Percentiles rank a stretch among this genome's conserved stretches.
phyloP scores from a whole-genome alignment of 2,888 invertebrate genomes.

The Blomia tropicalis region DNA sequence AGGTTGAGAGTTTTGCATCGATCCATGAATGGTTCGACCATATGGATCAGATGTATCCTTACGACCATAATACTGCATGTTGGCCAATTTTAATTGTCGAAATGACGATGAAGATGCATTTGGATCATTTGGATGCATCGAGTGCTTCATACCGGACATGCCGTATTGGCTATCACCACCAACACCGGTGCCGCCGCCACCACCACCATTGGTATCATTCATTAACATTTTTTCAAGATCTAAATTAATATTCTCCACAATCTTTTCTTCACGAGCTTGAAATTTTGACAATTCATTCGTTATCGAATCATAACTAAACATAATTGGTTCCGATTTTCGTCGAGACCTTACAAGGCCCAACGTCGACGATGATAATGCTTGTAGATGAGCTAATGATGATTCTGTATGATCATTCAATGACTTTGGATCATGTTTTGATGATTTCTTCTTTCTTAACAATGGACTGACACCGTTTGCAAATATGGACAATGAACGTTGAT shows the following conservation, averaged over 20 bases:
- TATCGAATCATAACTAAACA: slow-evolving; percentile 25
- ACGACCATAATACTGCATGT: not conserved
- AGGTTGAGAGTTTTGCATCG: not conserved
- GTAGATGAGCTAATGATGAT: not conserved
- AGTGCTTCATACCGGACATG: slow-evolving; percentile 22
- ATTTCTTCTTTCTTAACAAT: slow-evolving; percentile 25
- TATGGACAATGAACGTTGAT: slow-evolving; percentile 29
- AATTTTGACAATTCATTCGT: slow-evolving; percentile 34
- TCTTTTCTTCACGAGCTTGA: slow-evolving; percentile 61
- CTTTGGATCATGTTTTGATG: not conserved
- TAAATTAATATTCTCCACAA: slow-evolving; percentile 67
- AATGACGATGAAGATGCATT: not conserved
- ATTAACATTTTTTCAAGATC: slow-evolving; percentile 78
- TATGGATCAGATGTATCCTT: slow-evolving; percentile 13
- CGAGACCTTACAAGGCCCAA: slow-evolving; percentile 19
- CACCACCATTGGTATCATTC: slow-evolving; percentile 41
- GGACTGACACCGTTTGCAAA: slow-evolving; percentile 29
- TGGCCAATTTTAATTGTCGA: slow-evolving; percentile 1
- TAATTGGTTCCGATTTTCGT: slow-evolving; percentile 26
- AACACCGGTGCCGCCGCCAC: slow-evolving; percentile 9
- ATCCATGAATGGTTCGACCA: slow-evolving; percentile 18
- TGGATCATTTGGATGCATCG: slow-evolving; percentile 2
- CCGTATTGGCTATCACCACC: slow-evolving; percentile 17
- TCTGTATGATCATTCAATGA: not conserved
- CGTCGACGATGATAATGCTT: slow-evolving; percentile 5